These are phyloP conservation scores for Limnothrissa miodon DNA, from an alignment of 2,113 vertebrate genomes.

Conservation along the genomic window DNA sequence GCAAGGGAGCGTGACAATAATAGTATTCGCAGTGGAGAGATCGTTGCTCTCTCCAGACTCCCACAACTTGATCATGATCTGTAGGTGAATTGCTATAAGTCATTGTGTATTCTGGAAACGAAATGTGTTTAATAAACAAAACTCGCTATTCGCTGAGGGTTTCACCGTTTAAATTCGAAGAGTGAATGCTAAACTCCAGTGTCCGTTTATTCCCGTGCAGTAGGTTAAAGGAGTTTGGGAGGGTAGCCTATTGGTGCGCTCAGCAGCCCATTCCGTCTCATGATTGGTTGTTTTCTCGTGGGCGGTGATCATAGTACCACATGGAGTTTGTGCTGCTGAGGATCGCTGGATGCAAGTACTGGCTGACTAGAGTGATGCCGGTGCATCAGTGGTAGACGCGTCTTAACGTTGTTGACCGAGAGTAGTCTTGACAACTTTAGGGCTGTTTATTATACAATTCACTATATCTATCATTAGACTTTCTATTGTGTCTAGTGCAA, in stretches of 20 bases:
- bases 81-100: background rate
- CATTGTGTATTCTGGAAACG: conserved; percentile 24
- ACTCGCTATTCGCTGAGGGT: conserved; percentile 19
- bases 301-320: conserved; percentile 57
- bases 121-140: conserved; percentile 23
- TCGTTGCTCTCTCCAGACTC: background rate
- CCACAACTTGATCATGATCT: conserved; percentile 16
- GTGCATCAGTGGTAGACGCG: conserved; percentile 28
- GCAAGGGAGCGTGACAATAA: background rate
- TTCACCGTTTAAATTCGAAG: background rate
- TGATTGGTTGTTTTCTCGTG: conserved; percentile 53
- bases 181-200: conserved; percentile 22
- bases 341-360: conserved; percentile 44
- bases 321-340: conserved; percentile 54
- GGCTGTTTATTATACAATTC: background rate
- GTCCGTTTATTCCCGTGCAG: conserved; percentile 23
- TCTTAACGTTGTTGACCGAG: background rate
- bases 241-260: background rate
- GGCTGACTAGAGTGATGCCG: conserved; percentile 50
- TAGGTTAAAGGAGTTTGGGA: background rate
- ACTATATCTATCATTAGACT: background rate
- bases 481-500: background rate
- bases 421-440: background rate
- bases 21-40: background rate
- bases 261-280: conserved; percentile 33